Evolutionary conservation across 2,888 invertebrate genomes (phyloP), one percentile per base, ranked within the genome.

Genomic region (Ichneumoninae sp.): DNA sequence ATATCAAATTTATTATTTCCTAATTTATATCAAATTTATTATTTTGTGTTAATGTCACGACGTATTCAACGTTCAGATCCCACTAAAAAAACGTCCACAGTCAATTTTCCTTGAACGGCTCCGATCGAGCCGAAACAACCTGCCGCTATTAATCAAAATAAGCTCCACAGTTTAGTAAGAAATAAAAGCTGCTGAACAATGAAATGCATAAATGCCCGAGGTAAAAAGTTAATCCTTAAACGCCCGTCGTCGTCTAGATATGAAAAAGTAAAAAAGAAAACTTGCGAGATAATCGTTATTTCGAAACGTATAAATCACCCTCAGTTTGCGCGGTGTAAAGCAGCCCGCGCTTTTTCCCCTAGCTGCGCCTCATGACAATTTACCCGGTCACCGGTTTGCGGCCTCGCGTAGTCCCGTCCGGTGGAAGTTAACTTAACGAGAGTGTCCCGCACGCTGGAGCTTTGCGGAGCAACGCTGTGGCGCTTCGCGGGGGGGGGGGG

Each of bases 351-450:
- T 50, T 30, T 19, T 33, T 57, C 26, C 19, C 6, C 13, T 10
- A 13, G 33, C 44, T 63, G 63, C 47, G 33, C 63, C 13, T 47
- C 57, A 57, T 26, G 44, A 60, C 74, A 63, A 13, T 22, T 19
- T 63, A 30, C n/a, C 63, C 33, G 19, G n/a, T 19, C 7, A 8
- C 33, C 63, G n/a, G 33, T n/a, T 50, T 63, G 74, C 74, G 19
- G 47, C 47, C 33, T 63, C 74, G 63, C 30, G 7, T n/a, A 63
- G n/a, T n/a, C 33, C 30, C 10, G 60, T 30, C 26, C 47, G 47
- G 10, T 63, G 63, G 16, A 50, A 74, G 74, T 63, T 74, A 74
- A 74, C 63, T 74, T 63, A 74, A 63, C 47, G 19, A 30, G 47
- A 63, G 74, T 74, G 47, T 74, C 74, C 40, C 50, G 47, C 7